A percentile compares a stretch with the other conserved stretches of the same genome.
Conservation (phyloP, 2,888 invertebrate species). For the Julus scandinavius region DNA sequence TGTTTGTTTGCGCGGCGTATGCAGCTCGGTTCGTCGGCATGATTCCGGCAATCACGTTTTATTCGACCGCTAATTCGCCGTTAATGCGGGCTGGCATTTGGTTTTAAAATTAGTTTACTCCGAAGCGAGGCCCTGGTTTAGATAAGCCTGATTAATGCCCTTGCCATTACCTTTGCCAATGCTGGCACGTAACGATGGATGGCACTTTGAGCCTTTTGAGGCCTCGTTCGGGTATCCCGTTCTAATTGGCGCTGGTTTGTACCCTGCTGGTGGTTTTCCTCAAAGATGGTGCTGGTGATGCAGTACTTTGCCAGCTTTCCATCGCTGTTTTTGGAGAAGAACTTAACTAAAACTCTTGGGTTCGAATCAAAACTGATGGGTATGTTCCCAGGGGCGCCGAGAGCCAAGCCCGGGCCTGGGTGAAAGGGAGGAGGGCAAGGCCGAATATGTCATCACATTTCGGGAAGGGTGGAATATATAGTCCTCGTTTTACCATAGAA, state of each 20-base stretch:
- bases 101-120: conserved; percentile 46
- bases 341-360: too few relatives aligned
- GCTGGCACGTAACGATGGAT: conserved; percentile 31
- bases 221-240: neutral
- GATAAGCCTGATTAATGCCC: conserved; percentile 44
- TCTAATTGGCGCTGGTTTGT: neutral
- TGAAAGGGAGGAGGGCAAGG: too few relatives aligned
- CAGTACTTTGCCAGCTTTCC: neutral
- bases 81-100: conserved; percentile 30
- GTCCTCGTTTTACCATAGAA: too few relatives aligned
- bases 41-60: conserved; percentile 43
- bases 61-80: conserved; percentile 45
- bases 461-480: too few relatives aligned
- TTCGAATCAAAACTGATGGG: too few relatives aligned
- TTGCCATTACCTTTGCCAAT: neutral
- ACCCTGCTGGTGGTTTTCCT: neutral
- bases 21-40: neutral
- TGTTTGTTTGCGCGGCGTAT: neutral
- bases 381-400: too few relatives aligned
- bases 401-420: too few relatives aligned
- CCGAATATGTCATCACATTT: too few relatives aligned
- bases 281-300: neutral
- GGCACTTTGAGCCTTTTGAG: neutral
- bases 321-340: too few relatives aligned
- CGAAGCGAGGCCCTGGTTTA: conserved; percentile 26